phyloP scores from a whole-genome alignment of 2,797 vertebrate genomes.

The Silurus lanzhouensis region DNA sequence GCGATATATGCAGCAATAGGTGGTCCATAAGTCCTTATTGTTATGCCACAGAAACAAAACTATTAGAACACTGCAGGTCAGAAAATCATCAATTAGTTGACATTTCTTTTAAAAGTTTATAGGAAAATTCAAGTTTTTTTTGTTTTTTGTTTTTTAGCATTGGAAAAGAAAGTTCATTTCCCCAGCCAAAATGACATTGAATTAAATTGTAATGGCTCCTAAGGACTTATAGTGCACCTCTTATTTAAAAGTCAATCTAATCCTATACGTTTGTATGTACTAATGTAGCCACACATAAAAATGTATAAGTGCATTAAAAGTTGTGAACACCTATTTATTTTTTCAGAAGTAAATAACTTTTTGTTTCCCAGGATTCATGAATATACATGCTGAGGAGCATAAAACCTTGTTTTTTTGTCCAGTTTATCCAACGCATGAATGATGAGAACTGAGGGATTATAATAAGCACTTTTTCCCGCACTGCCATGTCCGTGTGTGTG shows the following conservation, averaged over 20 bases:
- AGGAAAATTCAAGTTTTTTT: background rate
- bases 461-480: background rate
- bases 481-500: background rate
- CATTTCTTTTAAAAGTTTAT: background rate
- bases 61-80: constrained; percentile 48
- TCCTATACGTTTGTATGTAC: constrained; percentile 65
- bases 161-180: too few relatives aligned
- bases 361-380: constrained; percentile 40
- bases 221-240: constrained; percentile 68
- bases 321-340: constrained; percentile 79
- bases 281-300: constrained; percentile 74
- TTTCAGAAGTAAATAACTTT: constrained; percentile 69
- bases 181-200: background rate
- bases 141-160: background rate
- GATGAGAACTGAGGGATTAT: background rate
- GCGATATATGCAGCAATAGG: constrained; percentile 61
- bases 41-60: constrained; percentile 23
- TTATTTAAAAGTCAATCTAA: constrained; percentile 55
- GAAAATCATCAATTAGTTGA: background rate
- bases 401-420: constrained; percentile 52
- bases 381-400: constrained; percentile 40
- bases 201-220: constrained; percentile 13
- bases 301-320: constrained; percentile 67
- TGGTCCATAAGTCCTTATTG: constrained; percentile 67
- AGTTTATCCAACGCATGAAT: background rate